These are phyloP conservation scores for Noctua janthina DNA, from an alignment of 2,888 invertebrate genomes.

Conservation along the genomic window DNA sequence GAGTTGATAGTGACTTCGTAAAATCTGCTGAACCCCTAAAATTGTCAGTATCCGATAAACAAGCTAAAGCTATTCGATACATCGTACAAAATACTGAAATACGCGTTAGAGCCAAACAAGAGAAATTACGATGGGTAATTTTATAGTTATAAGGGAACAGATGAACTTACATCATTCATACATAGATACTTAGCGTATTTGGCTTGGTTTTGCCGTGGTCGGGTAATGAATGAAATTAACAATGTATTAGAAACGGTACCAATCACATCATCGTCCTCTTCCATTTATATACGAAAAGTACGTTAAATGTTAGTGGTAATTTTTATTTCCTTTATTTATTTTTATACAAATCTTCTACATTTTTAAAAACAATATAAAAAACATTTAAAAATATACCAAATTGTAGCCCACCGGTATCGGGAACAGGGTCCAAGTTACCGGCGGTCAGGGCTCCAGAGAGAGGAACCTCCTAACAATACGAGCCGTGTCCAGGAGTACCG, in stretches of 20 bases:
- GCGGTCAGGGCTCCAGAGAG: too few relatives aligned
- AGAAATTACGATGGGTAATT: background rate
- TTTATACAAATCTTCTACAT: too few relatives aligned
- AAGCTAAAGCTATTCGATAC: background rate
- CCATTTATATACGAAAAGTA: slow-evolving; percentile 28
- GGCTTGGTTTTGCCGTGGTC: background rate
- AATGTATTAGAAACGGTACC: slow-evolving; percentile 1
- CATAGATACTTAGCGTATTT: background rate
- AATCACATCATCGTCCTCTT: background rate
- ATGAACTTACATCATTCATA: background rate
- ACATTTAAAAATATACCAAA: too few relatives aligned
- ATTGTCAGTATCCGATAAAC: background rate
- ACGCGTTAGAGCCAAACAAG: background rate
- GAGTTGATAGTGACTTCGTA: background rate
- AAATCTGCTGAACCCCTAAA: background rate
- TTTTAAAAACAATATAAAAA: too few relatives aligned
- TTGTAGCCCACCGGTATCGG: too few relatives aligned
- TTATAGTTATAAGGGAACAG: background rate
- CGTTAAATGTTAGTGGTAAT: background rate
- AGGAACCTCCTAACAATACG: too few relatives aligned
- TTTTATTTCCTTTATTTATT: too few relatives aligned
- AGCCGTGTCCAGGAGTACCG: too few relatives aligned
- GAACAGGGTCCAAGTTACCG: too few relatives aligned
- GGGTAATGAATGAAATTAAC: background rate
- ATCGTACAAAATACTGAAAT: background rate